phyloP scores from a whole-genome alignment of 2,888 invertebrate genomes.

The Pseudococcus jackbeardsleyi region DNA sequence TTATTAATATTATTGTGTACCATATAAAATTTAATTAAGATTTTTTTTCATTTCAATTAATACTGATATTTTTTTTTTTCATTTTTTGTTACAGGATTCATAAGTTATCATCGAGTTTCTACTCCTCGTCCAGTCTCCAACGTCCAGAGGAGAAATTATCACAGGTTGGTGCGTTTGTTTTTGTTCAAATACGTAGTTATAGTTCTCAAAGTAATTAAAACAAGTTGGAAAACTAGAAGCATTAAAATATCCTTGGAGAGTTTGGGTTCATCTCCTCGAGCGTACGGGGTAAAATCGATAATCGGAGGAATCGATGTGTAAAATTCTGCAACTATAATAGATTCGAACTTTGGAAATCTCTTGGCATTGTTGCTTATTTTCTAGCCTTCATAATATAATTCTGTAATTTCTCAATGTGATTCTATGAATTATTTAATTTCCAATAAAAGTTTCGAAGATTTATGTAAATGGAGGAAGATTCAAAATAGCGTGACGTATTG shows the following conservation, averaged over 20 bases:
- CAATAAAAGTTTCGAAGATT: too few species aligned
- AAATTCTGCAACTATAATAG: neutral
- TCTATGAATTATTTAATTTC: too few species aligned
- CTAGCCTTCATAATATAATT: too few species aligned
- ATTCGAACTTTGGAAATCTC: neutral
- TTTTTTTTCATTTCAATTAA: too few species aligned
- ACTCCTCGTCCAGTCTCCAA: neutral
- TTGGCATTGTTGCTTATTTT: neutral
- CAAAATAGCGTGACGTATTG: too few species aligned
- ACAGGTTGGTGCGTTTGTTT: neutral
- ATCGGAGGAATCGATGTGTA: neutral
- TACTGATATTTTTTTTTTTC: neutral
- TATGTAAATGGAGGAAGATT: too few species aligned
- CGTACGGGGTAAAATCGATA: neutral
- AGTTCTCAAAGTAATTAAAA: conserved; percentile 4
- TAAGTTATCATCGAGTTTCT: neutral
- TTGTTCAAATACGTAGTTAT: conserved; percentile 21
- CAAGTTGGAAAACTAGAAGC: neutral
- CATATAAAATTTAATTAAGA: too few species aligned
- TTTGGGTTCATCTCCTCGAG: neutral
- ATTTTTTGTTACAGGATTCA: neutral
- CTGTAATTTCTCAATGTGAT: neutral
- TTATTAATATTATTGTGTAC: too few species aligned
- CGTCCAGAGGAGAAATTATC: neutral
- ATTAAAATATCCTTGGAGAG: neutral